Base-by-base conservation (phyloP, 2,113 vertebrate species). In the Desmodus rotundus region DNA sequence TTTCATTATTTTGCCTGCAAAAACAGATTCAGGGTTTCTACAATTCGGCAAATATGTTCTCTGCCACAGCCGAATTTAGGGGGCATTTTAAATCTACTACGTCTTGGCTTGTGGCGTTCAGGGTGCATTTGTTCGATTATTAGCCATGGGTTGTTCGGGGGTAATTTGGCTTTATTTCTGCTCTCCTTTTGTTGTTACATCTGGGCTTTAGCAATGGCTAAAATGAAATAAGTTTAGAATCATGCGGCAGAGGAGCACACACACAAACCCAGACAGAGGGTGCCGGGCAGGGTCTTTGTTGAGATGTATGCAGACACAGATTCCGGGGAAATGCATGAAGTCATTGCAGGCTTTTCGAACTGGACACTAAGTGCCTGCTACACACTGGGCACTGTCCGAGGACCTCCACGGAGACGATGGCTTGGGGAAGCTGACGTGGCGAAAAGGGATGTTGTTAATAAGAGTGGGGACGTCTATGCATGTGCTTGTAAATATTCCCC, bases 151-250 rank as follows among this genome's bases (percentile, higher is more conserved):
- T 15, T 87, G 13, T 83, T 96, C 33, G 43, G 61, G 56, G 92
- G 74, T 96, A 68, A 95, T 65, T 89, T 95, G 89, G 84, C 67
- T 92, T 98, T 43, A 96, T 81, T 94, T 93, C 47, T 95, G 38
- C 58, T 72, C 8, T 61, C 45, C 84, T 73, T 78, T 90, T 84
- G 63, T 95, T 94, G 54, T 3, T 70, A 4, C 17, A n/a, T 92
- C 56, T 80, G 68, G 58, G 26, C 45, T 74, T 87, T 68, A 50
- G 26, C 95, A 96, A 58, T 70, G 91, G 28, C n/a, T 94, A 24
- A 84, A 41, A 80, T 83, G 74, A 93, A 89, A 76, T 77, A 89
- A 83, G 1, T 11, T 91, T 85, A 26, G 26, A 0, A 4, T 74
- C 11, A 82, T 80, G 0, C 83, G 52, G 38, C 17, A 52, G 20